Conservation (phyloP, 2,888 invertebrate species). For the Romanomermis culicivorax region DNA sequence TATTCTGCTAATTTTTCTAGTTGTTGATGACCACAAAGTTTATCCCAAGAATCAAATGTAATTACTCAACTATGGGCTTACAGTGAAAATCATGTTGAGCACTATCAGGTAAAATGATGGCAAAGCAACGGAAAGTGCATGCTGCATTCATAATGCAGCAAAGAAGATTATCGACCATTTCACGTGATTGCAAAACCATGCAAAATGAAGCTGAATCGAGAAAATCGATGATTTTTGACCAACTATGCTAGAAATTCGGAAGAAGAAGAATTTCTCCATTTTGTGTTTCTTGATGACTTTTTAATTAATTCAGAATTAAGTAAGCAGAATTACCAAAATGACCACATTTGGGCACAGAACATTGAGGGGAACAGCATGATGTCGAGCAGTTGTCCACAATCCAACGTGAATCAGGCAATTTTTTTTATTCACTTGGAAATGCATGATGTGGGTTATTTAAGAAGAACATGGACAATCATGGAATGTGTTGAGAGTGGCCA, state of each 20-base stretch:
- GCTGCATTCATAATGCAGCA: background rate
- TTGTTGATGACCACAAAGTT: too few relatives aligned
- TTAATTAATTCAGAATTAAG: background rate
- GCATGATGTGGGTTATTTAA: background rate
- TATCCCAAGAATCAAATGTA: too few relatives aligned
- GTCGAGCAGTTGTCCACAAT: background rate
- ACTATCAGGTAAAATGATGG: background rate
- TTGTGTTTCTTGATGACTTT: background rate
- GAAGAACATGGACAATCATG: too few relatives aligned
- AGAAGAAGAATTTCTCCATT: slow-evolving; percentile 1
- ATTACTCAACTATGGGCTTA: too few relatives aligned
- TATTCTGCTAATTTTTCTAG: too few relatives aligned
- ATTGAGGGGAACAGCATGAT: background rate
- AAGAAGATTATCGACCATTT: background rate
- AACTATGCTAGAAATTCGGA: background rate
- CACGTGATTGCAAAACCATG: background rate
- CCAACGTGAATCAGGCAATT: background rate
- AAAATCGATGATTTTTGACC: slow-evolving; percentile 6
- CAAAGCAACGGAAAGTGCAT: background rate
- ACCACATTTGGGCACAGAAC: background rate
- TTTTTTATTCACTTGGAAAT: background rate
- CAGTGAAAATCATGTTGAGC: too few relatives aligned
- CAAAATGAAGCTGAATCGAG: background rate
- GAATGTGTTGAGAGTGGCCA: too few relatives aligned
- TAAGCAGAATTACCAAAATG: background rate